Evolutionary conservation across 2,888 invertebrate genomes (phyloP), one percentile per base, ranked within the genome.

Genomic region (Drosophila kokeensis): DNA sequence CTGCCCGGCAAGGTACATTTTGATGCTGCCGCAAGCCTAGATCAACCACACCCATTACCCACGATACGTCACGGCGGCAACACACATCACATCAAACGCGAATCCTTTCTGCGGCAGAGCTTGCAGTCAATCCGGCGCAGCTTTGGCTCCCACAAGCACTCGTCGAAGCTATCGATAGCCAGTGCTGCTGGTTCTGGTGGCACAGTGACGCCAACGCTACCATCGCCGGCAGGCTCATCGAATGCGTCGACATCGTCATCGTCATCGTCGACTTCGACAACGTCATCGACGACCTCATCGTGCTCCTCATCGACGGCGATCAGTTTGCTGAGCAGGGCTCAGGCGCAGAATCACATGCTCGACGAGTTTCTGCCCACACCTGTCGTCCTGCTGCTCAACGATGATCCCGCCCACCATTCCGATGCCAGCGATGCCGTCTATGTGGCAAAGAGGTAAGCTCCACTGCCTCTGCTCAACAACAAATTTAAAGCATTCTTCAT

Each of bases 51-150:
- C 10, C 52, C 72, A 8, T 34, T 21, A 32, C 54, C 65, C 0
- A 11, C 57, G 1, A 82, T 77, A 27, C 74, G 69, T 24, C 65
- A 61, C 18, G 54, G 61, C n/a, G 59, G 65, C 8, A 55, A 55
- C 27, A 38, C 45, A 27, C 18, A 62, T 29, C 45, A 62, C 30
- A 76, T 90, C 0, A 92, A 92, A 58, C 88, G 92, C 6, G 91
- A 92, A 49, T 92, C 92, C 0, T 92, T 92, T 64, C 40, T 92
- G 42, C 83, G 92, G 1, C 91, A 92, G 42, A 92, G 92, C 49
- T 66, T 92, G 52, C 92, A 91, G 53, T 90, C 91, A 7, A 90
- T 92, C 73, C 86, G 92, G 0, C 86, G 89, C 49, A 92, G 92
- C 73, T 92, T 92, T 74, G 81, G 80, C 5, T 81, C 87, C 8